Conservation (phyloP, 2,113 vertebrate species). For the Apodemus speciosus region DNA sequence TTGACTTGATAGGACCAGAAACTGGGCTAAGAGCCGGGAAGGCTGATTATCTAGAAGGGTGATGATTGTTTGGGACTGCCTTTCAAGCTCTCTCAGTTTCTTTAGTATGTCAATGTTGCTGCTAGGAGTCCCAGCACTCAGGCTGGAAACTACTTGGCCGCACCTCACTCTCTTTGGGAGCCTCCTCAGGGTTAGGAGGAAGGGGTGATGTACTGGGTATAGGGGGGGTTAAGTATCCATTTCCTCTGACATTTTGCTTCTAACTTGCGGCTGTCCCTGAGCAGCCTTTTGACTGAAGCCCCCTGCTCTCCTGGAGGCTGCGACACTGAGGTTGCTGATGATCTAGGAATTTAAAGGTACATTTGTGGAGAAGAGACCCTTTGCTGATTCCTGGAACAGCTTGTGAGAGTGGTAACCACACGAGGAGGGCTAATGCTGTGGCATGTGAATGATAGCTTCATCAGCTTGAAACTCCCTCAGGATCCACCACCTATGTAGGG, state of each 20-base stretch:
- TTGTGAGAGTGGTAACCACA: not conserved
- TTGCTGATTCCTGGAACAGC: slow-evolving; percentile 72
- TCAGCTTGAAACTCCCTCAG: slow-evolving; percentile 54
- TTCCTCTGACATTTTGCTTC: slow-evolving; percentile 65
- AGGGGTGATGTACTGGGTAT: slow-evolving; percentile 35
- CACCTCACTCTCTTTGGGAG: not conserved
- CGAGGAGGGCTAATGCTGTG: not conserved
- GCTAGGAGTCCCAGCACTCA: not conserved
- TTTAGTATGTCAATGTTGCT: not conserved
- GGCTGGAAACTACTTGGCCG: not conserved
- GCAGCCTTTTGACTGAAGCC: slow-evolving; percentile 58
- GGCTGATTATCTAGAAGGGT: not conserved
- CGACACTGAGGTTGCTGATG: not conserved
- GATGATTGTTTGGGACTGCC: not conserved
- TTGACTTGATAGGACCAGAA: not conserved
- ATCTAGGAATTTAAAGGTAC: slow-evolving; percentile 49
- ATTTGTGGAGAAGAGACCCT: slow-evolving; percentile 37
- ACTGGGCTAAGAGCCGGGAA: no score
- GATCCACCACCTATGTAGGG: slow-evolving; percentile 63
- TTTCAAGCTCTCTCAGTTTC: not conserved
- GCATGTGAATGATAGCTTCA: slow-evolving; percentile 74
- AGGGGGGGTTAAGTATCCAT: slow-evolving; percentile 65
- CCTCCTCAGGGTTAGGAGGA: not conserved
- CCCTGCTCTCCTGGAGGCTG: slow-evolving; percentile 33
- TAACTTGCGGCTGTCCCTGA: slow-evolving; percentile 34